A percentile compares a stretch with the other conserved stretches of the same genome.
phyloP scores from a whole-genome alignment of 2,113 vertebrate genomes.

The Coregonus clupeaformis region DNA sequence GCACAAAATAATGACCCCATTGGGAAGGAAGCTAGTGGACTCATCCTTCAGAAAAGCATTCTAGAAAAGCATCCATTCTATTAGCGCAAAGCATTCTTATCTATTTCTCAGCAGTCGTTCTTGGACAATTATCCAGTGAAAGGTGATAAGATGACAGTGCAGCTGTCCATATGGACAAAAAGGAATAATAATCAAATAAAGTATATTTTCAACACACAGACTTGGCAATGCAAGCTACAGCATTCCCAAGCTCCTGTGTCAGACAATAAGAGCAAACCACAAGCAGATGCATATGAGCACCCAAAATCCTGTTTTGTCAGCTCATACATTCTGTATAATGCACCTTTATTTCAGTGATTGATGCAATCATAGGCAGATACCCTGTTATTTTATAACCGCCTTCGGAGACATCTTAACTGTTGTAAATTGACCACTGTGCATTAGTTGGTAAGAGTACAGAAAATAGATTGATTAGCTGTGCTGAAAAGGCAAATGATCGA shows the following conservation, averaged over 20 bases:
- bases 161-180: constrained; percentile 58
- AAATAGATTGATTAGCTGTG: background rate
- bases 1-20: constrained; percentile 11
- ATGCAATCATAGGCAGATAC: background rate
- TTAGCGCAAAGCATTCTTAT: constrained; percentile 47
- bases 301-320: constrained; percentile 38
- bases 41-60: constrained; percentile 44
- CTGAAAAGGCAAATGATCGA: constrained; percentile 36
- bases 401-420: constrained; percentile 15
- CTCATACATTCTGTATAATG: constrained; percentile 29
- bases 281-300: constrained; percentile 29
- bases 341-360: constrained; percentile 7
- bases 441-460: background rate
- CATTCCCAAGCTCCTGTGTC: constrained; percentile 37
- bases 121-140: constrained; percentile 53
- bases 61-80: constrained; percentile 26
- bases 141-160: too few relatives aligned
- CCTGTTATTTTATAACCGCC: background rate
- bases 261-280: constrained; percentile 21
- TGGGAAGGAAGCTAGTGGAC: constrained; percentile 37
- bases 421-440: background rate
- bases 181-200: constrained; percentile 51
- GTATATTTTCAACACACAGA: constrained; percentile 26
- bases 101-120: constrained; percentile 42
- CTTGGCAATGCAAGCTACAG: constrained; percentile 42